Conservation (phyloP, 1,140 invertebrate species). For the Procambarus virginalis region DNA sequence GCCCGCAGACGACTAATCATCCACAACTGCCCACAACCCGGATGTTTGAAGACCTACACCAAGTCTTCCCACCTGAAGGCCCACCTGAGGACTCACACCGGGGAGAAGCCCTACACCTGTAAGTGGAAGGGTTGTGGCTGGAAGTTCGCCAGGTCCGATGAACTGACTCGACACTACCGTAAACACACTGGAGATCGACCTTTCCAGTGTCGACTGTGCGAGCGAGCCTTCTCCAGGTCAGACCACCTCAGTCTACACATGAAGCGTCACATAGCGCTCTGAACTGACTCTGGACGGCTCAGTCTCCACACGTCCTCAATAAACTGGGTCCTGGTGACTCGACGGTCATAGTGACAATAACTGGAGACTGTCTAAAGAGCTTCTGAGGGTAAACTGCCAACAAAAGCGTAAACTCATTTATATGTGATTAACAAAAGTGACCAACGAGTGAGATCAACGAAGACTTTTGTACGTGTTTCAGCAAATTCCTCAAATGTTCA, state of each 20-base stretch:
- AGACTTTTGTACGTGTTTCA: too few relatives aligned
- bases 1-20: constrained; percentile 26
- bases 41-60: constrained; percentile 53
- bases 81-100: constrained; percentile 10
- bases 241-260: constrained; percentile 63
- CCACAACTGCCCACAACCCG: constrained; percentile 48
- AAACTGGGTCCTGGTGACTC: too few relatives aligned
- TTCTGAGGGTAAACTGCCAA: too few relatives aligned
- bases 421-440: too few relatives aligned
- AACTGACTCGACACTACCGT: constrained; percentile 13
- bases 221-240: constrained; percentile 51
- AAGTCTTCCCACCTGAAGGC: constrained; percentile 63
- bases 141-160: constrained; percentile 55
- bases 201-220: constrained; percentile 57
- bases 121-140: not conserved
- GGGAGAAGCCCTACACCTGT: too few relatives aligned
- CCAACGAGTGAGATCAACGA: not conserved
- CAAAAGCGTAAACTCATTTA: too few relatives aligned
- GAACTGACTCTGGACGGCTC: not conserved
- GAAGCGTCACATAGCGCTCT: not conserved
- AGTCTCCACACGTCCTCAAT: too few relatives aligned
- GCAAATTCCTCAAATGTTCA: too few relatives aligned
- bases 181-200: constrained; percentile 49
- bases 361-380: too few relatives aligned
- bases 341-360: too few relatives aligned